A percentile compares a stretch with the other conserved stretches of the same genome.
phyloP scores from a whole-genome alignment of 2,797 vertebrate species.

The Phrynocephalus forsythii region DNA sequence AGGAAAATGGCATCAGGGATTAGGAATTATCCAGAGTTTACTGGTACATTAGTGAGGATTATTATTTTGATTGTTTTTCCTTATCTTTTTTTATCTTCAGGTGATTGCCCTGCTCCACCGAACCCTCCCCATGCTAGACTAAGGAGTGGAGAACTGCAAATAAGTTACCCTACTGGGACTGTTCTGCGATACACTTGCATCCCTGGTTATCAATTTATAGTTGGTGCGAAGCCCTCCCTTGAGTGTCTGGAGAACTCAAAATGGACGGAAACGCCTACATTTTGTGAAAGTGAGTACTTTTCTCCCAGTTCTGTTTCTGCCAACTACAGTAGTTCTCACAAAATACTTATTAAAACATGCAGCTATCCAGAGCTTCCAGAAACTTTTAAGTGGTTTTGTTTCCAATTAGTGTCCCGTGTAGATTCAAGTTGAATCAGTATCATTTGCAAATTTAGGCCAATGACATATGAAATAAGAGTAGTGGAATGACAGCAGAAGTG shows the following conservation, averaged over 20 bases:
- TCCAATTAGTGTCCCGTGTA: neutral
- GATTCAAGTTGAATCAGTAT: too few relatives aligned
- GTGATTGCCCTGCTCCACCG: neutral
- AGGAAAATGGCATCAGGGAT: neutral
- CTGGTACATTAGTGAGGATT: neutral
- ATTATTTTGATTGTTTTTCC: neutral
- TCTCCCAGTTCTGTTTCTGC: neutral
- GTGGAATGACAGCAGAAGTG: too few relatives aligned
- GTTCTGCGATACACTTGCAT: neutral
- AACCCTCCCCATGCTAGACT: fast-evolving
- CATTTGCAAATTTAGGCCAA: too few relatives aligned
- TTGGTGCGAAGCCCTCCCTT: fast-evolving
- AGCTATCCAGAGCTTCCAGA: neutral
- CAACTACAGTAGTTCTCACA: neutral
- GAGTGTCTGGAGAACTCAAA: neutral
- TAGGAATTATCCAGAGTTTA: neutral
- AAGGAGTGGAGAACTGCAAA: fast-evolving
- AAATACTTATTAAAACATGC: neutral
- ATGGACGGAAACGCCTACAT: neutral
- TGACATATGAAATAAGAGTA: too few relatives aligned
- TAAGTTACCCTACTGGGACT: neutral
- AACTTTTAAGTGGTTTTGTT: neutral
- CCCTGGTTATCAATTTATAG: neutral
- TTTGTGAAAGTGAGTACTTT: conserved; percentile 37
- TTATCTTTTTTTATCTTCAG: neutral